Conservation (phyloP, 1,140 invertebrate genomes). For the Macrobrachium rosenbergii region DNA sequence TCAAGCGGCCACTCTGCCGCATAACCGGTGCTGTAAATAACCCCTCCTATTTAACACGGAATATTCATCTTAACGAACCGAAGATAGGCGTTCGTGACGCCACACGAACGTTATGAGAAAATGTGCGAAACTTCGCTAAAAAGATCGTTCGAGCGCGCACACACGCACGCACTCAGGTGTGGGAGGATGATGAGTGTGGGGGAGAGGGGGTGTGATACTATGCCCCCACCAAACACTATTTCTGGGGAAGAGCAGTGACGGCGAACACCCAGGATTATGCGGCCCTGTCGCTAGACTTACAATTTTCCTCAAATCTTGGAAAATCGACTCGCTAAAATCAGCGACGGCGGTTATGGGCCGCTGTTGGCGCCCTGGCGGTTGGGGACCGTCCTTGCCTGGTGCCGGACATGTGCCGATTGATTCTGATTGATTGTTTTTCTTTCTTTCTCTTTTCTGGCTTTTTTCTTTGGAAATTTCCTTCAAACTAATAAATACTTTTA, state of each 20-base stretch:
- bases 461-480: no score
- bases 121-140: constrained; percentile 1
- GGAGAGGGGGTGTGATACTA: constrained; percentile 39
- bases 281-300: constrained; percentile 45
- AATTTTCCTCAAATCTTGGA: constrained; percentile 62
- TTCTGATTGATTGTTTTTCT: no score
- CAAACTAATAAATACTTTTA: no score
- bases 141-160: not conserved
- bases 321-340: constrained; percentile 48
- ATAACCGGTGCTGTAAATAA: no score
- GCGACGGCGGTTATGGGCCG: constrained; percentile 19
- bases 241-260: constrained; percentile 52
- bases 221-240: constrained; percentile 24
- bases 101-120: not conserved
- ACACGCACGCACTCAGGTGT: not conserved
- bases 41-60: no score
- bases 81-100: not conserved
- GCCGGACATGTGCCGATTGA: constrained; percentile 5
- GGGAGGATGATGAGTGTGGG: constrained; percentile 18
- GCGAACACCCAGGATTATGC: constrained; percentile 50
- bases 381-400: constrained; percentile 41
- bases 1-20: no score
- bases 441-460: no score
- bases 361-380: constrained; percentile 18
- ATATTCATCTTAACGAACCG: no score